These are phyloP conservation scores for Andrena marginata DNA, from an alignment of 2,888 invertebrate species.

Conservation along the genomic window DNA sequence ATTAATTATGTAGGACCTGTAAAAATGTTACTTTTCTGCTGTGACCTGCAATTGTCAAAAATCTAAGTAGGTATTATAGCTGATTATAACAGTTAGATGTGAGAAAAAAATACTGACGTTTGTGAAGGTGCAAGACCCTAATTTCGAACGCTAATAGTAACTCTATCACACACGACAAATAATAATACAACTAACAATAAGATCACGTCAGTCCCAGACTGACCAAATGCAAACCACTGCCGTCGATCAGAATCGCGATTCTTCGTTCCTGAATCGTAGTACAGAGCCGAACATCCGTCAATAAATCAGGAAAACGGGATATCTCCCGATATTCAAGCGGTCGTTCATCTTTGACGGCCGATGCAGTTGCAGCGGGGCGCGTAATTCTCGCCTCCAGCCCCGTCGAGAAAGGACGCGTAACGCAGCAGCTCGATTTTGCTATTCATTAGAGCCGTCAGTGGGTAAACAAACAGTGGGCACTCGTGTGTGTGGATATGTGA, in stretches of 20 bases:
- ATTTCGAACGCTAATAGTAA: background rate
- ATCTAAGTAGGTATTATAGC: too few species aligned
- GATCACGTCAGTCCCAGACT: background rate
- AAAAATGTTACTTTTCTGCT: too few species aligned
- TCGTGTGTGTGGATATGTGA: constrained; percentile 80
- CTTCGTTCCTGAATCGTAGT: background rate
- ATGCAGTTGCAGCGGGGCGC: constrained; percentile 66
- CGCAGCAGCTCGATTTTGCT: constrained; percentile 77
- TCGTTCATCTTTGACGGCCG: constrained; percentile 70
- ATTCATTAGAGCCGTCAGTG: constrained; percentile 80
- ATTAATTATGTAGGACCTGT: too few species aligned
- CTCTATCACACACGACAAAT: background rate
- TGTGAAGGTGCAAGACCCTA: too few species aligned
- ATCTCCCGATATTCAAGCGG: constrained; percentile 66
- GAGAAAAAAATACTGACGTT: too few species aligned
- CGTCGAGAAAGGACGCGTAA: constrained; percentile 61
- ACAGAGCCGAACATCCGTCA: constrained; percentile 53
- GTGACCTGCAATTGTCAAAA: too few species aligned
- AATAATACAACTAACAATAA: background rate
- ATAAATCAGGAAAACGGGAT: constrained; percentile 67
- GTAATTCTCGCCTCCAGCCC: constrained; percentile 70
- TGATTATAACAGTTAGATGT: too few species aligned
- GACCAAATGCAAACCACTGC: background rate
- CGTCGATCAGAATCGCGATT: background rate
- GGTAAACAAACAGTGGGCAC: constrained; percentile 79